Conservation (phyloP, 2,797 vertebrate species). For the Spinibarbus caldwelli region DNA sequence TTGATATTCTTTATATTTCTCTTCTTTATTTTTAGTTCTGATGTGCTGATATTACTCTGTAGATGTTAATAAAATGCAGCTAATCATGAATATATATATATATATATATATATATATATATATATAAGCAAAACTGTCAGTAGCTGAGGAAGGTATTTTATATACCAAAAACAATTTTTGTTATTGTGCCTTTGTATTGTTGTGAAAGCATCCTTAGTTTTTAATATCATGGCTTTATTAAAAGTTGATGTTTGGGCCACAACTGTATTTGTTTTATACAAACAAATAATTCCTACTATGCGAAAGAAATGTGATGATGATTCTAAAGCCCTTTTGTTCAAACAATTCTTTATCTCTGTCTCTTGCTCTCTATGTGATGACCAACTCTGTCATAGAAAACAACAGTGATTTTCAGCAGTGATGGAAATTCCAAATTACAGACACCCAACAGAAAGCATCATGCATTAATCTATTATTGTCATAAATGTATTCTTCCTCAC, state of each 20-base stretch:
- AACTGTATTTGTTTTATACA: background rate
- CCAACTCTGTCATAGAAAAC: conserved; percentile 32
- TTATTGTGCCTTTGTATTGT: background rate
- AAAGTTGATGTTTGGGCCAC: background rate
- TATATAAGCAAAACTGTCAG: background rate
- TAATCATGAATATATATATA: background rate
- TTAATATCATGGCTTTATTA: conserved; percentile 10
- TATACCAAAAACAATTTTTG: background rate
- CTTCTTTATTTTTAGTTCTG: background rate
- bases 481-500: conserved; percentile 51
- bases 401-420: conserved; percentile 29
- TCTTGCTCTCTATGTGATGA: conserved; percentile 23
- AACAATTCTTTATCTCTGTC: conserved; percentile 27
- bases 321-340: conserved; percentile 50
- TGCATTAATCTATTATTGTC: conserved; percentile 55
- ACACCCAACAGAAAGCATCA: conserved; percentile 46
- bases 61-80: background rate
- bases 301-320: conserved; percentile 7
- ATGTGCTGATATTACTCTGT: background rate
- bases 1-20: background rate
- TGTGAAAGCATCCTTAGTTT: background rate
- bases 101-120: background rate
- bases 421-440: conserved; percentile 51
- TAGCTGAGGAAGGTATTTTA: background rate
- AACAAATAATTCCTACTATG: conserved; percentile 10